phyloP scores from a whole-genome alignment of 2,113 vertebrate species.

The Ancistrus triradiatus region DNA sequence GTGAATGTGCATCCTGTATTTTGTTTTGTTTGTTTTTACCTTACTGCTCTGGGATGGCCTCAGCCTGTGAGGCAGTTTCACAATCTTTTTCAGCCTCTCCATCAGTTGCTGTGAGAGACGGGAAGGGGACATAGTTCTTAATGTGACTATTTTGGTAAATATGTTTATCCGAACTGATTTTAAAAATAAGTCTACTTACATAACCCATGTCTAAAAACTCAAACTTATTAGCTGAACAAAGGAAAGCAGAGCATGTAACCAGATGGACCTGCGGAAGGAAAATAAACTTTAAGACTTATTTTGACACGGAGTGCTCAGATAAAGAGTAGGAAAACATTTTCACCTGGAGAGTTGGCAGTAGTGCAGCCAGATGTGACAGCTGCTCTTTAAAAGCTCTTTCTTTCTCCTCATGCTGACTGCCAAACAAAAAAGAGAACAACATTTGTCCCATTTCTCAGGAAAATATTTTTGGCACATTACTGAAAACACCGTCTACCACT shows the following conservation, averaged over 20 bases:
- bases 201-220: slow-evolving; percentile 85
- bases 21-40: too few relatives aligned
- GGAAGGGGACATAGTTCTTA: too few relatives aligned
- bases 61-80: slow-evolving; percentile 73
- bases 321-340: slow-evolving; percentile 3
- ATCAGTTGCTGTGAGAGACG: slow-evolving; percentile 72
- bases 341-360: slow-evolving; percentile 82
- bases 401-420: slow-evolving; percentile 82
- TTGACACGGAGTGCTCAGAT: neutral
- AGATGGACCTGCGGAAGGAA: slow-evolving; percentile 69
- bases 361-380: slow-evolving; percentile 71
- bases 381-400: slow-evolving; percentile 82
- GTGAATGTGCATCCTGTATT: too few relatives aligned
- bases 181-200: slow-evolving; percentile 63
- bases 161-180: too few relatives aligned
- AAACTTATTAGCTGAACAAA: slow-evolving; percentile 80
- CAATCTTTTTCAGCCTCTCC: slow-evolving; percentile 78
- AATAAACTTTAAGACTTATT: neutral
- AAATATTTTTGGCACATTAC: too few relatives aligned
- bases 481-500: too few relatives aligned
- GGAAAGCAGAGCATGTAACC: slow-evolving; percentile 80
- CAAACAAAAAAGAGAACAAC: slow-evolving; percentile 8
- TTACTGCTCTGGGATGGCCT: slow-evolving; percentile 76
- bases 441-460: too few relatives aligned
- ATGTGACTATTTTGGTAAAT: too few relatives aligned